Base-by-base conservation (phyloP, 2,888 invertebrate species). In the Sesia apiformis region DNA sequence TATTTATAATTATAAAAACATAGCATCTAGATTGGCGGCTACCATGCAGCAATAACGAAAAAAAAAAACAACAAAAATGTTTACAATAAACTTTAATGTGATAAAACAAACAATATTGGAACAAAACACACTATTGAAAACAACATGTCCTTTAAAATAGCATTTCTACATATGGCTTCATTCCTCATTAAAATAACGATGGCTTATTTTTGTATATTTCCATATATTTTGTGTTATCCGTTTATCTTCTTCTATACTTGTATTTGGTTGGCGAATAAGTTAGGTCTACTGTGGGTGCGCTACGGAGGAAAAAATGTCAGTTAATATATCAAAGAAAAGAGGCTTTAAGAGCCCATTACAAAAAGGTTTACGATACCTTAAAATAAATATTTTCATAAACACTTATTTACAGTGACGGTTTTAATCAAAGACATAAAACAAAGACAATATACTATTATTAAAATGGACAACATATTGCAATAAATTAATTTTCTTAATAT, bases 201-300 rank as follows among this genome's bases (percentile, higher is more conserved):
- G 8, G 40, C 5, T 8, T 23, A 40, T 40, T n/a, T 8, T 52
- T 39, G 39, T n/a, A 39, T 8, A 8, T 46, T 46, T 23, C 46
- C 23, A 46, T 46, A 52, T 53, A 58, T 23, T 23, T 23, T 23
- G 23, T 23, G 23, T 23, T 23, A 55, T 55, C 52, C 51, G 41
- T 55, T 53, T 58, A 58, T 80, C 87, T 84, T 80, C 84, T 83
- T 76, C 82, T 78, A 78, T 81, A 84, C 78, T 84, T 87, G 84
- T 77, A 86, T 84, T 78, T 88, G 78, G 84, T 88, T 78, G 78
- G 66, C 63, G 78, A 67, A 75, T 80, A 81, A 64, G 75, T 74
- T 65, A 82, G 71, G 76, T 84, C 84, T 82, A 89, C 76, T 65
- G 78, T 79, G 80, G 87, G 86, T 78, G 88, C 88, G 83, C 88